Base-by-base conservation (phyloP, 2,888 invertebrate genomes). In the Leptothorax acervorum region DNA sequence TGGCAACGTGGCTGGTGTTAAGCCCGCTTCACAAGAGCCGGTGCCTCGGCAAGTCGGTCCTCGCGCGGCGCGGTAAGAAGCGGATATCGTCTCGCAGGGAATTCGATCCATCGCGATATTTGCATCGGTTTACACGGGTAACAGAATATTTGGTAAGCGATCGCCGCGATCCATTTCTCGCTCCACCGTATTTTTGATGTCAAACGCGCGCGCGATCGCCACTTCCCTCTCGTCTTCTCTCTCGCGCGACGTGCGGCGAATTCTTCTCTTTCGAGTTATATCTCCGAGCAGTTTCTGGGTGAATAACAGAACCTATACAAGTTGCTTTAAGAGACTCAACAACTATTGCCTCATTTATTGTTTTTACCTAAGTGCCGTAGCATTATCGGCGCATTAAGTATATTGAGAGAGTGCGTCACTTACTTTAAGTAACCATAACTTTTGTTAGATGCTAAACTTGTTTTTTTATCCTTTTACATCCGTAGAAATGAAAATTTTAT, bases 1-100 rank as follows among this genome's bases (percentile, higher is more conserved):
- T 93, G 93, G 94, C 93, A 94, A 94, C 94, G 92, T 93, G 93
- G 94, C 88, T 89, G 90, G 91, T 91, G 90, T 93, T 90, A 92
- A 93, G 90, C 89, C 89, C 85, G 90, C 91, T 90, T 91, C 89
- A 88, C 89, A 88, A 89, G 87, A 87, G 86, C 83, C 85, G 84
- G 85, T 89, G 87, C 28, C 53, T n/a, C 53, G 28, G 53, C 28
- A 45, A 70, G 78, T 70, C 57, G 66, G 51, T 42, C 28, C 45
- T 35, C 35, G 35, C 57, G 57, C 39, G 55, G 57, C 70, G n/a
- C 65, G 65, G 85, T 90, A 89, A 88, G 88, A 90, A 88, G 85
- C 88, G 85, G 5, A 87, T 83, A 88, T 89, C 90, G 91, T 88
- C 86, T 88, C 83, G 85, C 90, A 83, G 79, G 85, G 84, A 87